Conservation (phyloP, 2,113 vertebrate genomes). For the Chauna torquata region DNA sequence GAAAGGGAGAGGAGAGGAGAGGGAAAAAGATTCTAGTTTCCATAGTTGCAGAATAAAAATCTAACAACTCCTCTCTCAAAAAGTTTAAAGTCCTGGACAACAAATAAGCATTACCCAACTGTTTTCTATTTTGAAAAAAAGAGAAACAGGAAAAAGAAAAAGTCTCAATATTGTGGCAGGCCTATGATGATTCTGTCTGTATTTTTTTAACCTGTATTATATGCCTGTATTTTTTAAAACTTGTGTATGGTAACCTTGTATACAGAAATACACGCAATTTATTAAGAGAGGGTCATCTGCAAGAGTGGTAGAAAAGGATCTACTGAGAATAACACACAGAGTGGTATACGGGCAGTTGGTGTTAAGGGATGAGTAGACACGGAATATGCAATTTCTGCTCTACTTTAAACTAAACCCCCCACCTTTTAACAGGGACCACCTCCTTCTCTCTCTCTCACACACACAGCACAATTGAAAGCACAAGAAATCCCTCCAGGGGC, state of each 20-base stretch:
- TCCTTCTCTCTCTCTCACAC: background rate
- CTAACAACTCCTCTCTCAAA: background rate
- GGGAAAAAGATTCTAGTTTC: background rate
- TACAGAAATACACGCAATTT: background rate
- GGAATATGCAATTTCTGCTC: conserved; percentile 17
- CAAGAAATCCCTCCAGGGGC: background rate
- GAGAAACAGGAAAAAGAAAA: background rate
- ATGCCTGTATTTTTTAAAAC: too few species aligned
- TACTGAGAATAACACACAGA: conserved; percentile 13
- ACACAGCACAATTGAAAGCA: background rate
- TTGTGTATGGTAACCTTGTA: background rate
- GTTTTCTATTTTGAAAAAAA: background rate
- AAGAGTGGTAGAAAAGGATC: background rate
- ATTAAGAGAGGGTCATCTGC: background rate
- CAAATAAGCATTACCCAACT: background rate
- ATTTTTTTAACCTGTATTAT: background rate
- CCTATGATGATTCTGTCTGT: background rate
- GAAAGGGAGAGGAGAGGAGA: background rate
- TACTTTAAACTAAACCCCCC: conserved; percentile 35
- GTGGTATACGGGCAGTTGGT: conserved; percentile 32
- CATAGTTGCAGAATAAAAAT: conserved; percentile 43
- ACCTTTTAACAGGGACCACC: conserved; percentile 46
- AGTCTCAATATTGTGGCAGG: background rate
- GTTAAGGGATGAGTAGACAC: conserved; percentile 58
- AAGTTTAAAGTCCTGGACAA: background rate